phyloP scores from a whole-genome alignment of 2,888 invertebrate species.

The Clistopyga incitator region DNA sequence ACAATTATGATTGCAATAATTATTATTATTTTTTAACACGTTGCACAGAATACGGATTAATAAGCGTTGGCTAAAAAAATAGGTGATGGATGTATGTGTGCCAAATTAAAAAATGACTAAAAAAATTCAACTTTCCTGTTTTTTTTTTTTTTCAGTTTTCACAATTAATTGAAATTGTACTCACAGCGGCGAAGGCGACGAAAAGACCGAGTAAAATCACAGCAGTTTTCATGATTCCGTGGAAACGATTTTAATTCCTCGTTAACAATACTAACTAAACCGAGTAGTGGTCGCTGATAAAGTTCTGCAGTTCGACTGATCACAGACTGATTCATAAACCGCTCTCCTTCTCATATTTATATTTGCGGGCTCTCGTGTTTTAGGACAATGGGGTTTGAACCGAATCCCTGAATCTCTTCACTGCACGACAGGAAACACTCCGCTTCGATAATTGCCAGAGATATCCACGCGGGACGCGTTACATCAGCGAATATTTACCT shows the following conservation, averaged over 20 bases:
- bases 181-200: slow-evolving; percentile 42
- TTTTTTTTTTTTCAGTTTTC: not conserved
- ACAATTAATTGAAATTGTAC: slow-evolving; percentile 4
- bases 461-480: slow-evolving; percentile 45
- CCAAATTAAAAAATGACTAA: too few relatives aligned
- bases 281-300: not conserved
- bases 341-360: slow-evolving; percentile 52
- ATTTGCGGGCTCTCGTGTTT: slow-evolving; percentile 38
- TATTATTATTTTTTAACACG: too few relatives aligned
- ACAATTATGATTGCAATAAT: too few relatives aligned
- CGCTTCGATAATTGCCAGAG: slow-evolving; percentile 60
- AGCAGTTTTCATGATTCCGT: slow-evolving; percentile 42
- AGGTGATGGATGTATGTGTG: too few relatives aligned
- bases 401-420: slow-evolving; percentile 16
- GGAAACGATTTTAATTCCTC: not conserved
- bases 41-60: too few relatives aligned
- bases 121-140: too few relatives aligned
- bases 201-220: slow-evolving; percentile 36
- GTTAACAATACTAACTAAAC: not conserved
- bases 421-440: slow-evolving; percentile 59
- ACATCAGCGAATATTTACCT: slow-evolving; percentile 51
- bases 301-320: slow-evolving; percentile 23
- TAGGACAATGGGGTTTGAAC: slow-evolving; percentile 4
- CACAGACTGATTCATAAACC: slow-evolving; percentile 26
- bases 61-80: too few relatives aligned